phyloP scores from a whole-genome alignment of 2,113 vertebrate species.

The Scytalopus superciliaris region DNA sequence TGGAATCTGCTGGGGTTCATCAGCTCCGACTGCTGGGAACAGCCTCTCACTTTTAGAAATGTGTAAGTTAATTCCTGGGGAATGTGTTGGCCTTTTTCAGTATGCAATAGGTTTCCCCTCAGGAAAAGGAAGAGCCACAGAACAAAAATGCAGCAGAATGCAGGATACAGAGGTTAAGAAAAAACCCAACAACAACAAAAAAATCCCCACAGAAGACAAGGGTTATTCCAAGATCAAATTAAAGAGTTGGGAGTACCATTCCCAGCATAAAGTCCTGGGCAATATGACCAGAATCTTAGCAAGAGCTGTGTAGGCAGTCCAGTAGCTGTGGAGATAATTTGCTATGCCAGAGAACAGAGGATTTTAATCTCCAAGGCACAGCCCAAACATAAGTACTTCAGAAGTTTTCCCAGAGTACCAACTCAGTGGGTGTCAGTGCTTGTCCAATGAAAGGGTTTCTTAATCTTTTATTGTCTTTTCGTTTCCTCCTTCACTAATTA shows the following conservation, averaged over 20 bases:
- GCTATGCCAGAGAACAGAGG: neutral
- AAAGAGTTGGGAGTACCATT: neutral
- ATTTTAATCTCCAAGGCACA: neutral
- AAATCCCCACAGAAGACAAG: rapidly evolving
- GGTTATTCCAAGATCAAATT: neutral
- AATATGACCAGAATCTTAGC: neutral
- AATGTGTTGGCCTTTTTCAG: neutral
- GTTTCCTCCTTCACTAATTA: neutral
- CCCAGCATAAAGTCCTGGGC: neutral
- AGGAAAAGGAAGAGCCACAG: neutral
- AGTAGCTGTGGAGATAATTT: neutral
- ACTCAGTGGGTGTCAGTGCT: neutral
- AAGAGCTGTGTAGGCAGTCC: neutral
- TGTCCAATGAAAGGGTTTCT: neutral
- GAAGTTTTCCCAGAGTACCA: neutral
- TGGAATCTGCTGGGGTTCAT: neutral
- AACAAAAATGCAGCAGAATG: neutral
- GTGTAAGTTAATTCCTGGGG: neutral
- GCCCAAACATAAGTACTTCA: neutral
- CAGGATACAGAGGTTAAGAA: neutral
- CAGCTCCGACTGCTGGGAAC: neutral
- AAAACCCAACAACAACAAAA: neutral
- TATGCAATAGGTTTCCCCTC: neutral
- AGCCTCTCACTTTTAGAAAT: neutral
- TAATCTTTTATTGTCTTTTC: neutral